These are phyloP conservation scores for Hypotaenidia philippensis DNA, from an alignment of 2,797 vertebrate species.

Conservation along the genomic window DNA sequence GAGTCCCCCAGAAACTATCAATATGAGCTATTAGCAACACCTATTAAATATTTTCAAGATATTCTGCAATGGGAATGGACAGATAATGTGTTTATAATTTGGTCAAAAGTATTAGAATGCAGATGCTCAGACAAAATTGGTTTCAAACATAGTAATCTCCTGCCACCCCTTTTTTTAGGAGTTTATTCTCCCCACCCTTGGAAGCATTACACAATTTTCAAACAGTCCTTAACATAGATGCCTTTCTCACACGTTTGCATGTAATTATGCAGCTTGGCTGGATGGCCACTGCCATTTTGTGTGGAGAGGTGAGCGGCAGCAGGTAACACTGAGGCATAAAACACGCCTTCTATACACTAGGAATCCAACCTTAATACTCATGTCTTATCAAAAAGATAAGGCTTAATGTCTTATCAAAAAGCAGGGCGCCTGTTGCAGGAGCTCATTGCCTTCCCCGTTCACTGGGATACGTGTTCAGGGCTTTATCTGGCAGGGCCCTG, in stretches of 20 bases:
- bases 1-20: background rate
- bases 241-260: background rate
- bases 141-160: background rate
- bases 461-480: background rate
- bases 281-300: background rate
- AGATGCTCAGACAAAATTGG: background rate
- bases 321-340: background rate
- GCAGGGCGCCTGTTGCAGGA: background rate
- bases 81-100: background rate
- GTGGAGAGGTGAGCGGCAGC: fast-evolving
- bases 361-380: background rate
- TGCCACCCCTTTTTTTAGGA: background rate
- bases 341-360: background rate
- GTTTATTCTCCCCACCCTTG: background rate
- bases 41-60: slow-evolving; percentile 23
- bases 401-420: background rate
- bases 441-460: background rate
- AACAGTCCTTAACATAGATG: background rate
- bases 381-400: background rate
- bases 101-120: background rate
- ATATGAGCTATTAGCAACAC: background rate
- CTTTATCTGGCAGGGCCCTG: background rate
- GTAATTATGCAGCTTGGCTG: background rate
- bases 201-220: background rate
- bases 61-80: background rate